A percentile compares a stretch with the other conserved stretches of the same genome.
phyloP scores from a whole-genome alignment of 2,113 vertebrate genomes.

The Scalopus aquaticus region DNA sequence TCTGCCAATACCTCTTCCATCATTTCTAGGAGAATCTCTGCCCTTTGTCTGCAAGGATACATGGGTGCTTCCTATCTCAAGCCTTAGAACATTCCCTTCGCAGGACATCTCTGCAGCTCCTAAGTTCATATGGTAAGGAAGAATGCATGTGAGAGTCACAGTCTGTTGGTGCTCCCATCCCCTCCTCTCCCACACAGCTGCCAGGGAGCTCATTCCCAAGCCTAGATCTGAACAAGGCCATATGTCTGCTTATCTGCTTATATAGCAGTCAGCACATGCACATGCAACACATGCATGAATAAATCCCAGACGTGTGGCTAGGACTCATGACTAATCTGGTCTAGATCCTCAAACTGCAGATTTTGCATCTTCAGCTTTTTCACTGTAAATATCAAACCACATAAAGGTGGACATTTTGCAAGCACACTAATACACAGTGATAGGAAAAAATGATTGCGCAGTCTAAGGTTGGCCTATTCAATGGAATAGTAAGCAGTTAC shows the following conservation, averaged over 20 bases:
- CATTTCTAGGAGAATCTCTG: background rate
- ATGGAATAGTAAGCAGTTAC: background rate
- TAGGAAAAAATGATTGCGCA: background rate
- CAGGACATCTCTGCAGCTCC: background rate
- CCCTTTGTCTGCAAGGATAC: background rate
- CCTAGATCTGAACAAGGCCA: background rate
- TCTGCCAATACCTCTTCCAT: background rate
- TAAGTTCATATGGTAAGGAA: background rate
- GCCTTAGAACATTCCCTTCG: conserved; percentile 53
- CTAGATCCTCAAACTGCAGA: background rate
- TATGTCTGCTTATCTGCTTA: background rate
- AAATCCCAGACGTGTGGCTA: background rate
- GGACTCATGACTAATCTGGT: background rate
- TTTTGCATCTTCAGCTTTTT: background rate
- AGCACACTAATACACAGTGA: background rate
- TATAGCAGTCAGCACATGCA: background rate
- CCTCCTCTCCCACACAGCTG: too few relatives aligned
- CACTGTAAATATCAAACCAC: background rate
- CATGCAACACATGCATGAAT: background rate
- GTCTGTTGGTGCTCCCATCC: background rate
- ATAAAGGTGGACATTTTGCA: background rate
- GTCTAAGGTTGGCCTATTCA: background rate
- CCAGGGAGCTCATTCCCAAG: background rate
- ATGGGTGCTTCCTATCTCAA: conserved; percentile 58
- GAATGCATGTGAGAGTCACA: background rate